These are phyloP conservation scores for Cynopterus brachyotis DNA, from an alignment of 2,113 vertebrate species.

Conservation along the genomic window DNA sequence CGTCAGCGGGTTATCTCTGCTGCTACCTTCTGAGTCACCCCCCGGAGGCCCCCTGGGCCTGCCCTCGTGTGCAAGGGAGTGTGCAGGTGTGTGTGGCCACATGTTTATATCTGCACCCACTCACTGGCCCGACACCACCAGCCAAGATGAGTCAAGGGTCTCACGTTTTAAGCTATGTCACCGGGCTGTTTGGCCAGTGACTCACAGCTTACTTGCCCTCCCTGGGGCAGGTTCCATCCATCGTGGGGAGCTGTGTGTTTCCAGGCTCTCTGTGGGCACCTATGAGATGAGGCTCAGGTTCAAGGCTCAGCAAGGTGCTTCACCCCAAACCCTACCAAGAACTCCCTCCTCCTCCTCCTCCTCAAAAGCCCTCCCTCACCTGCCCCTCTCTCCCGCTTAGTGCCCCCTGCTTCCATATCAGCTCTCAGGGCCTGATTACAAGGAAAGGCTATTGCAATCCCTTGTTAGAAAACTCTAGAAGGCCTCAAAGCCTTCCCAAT, in stretches of 20 bases:
- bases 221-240: not conserved
- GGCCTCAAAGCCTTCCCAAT: not conserved
- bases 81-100: not conserved
- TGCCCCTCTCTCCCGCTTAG: not conserved
- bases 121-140: not conserved
- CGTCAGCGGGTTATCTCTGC: conserved; percentile 45
- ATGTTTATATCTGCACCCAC: conserved; percentile 27
- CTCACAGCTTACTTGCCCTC: conserved; percentile 12
- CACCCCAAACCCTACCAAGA: not conserved
- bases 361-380: not conserved
- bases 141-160: conserved; percentile 48
- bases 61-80: not conserved
- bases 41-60: not conserved
- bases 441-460: not conserved
- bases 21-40: conserved; percentile 57
- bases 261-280: not conserved
- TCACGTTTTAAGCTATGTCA: conserved; percentile 52
- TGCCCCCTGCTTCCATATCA: not conserved
- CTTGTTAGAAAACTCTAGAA: not conserved
- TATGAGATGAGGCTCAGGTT: not conserved
- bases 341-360: not conserved
- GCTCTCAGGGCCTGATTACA: not conserved
- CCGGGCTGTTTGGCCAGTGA: not conserved
- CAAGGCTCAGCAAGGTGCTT: not conserved
- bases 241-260: not conserved